phyloP scores from a whole-genome alignment of 2,888 invertebrate species.

The Caenorhabditis sp. region DNA sequence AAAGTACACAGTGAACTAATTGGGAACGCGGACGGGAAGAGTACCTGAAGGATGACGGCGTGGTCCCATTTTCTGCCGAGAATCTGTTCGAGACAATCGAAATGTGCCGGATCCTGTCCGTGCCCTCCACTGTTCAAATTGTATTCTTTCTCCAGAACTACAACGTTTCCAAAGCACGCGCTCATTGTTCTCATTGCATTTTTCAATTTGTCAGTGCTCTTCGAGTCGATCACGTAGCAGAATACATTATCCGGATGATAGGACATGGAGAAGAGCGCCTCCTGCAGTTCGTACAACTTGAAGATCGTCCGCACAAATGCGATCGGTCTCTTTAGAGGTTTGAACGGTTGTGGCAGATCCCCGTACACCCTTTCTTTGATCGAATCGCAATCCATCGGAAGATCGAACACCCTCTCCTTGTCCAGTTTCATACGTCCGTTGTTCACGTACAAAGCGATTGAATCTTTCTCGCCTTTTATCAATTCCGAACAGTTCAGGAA shows the following conservation, averaged over 20 bases:
- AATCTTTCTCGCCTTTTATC: slow-evolving; percentile 23
- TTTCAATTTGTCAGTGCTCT: slow-evolving; percentile 28
- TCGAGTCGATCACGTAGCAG: slow-evolving; percentile 44
- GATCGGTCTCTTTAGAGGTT: slow-evolving; percentile 33
- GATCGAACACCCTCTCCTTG: slow-evolving; percentile 28
- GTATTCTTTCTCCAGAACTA: slow-evolving; percentile 36
- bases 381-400: slow-evolving; percentile 55
- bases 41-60: slow-evolving; percentile 37
- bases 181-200: slow-evolving; percentile 19
- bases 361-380: slow-evolving; percentile 38
- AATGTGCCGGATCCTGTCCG: slow-evolving; percentile 49
- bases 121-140: slow-evolving; percentile 49
- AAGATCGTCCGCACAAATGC: slow-evolving; percentile 45
- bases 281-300: slow-evolving; percentile 53
- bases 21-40: no score
- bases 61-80: slow-evolving; percentile 41
- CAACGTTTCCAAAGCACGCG: slow-evolving; percentile 38
- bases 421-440: slow-evolving; percentile 46
- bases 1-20: no score
- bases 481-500: slow-evolving; percentile 42
- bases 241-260: slow-evolving; percentile 51
- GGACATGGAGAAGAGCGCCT: slow-evolving; percentile 37
- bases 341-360: slow-evolving; percentile 31
- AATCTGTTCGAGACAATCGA: slow-evolving; percentile 45
- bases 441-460: slow-evolving; percentile 44